Conservation (phyloP, 2,888 invertebrate species). For the Drosophila fungiperda region DNA sequence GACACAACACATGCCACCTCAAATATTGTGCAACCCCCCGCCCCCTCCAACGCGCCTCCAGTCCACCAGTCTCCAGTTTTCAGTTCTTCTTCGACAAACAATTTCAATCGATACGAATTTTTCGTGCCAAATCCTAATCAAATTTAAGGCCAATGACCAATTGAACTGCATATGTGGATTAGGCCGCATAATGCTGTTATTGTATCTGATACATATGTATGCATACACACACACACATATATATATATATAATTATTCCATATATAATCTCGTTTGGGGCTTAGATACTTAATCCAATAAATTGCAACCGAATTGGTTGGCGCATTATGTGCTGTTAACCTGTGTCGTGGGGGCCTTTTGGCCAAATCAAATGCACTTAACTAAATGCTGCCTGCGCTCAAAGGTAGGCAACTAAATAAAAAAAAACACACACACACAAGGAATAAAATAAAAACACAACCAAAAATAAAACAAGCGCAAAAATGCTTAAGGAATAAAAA, state of each 20-base stretch:
- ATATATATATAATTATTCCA: slow-evolving; percentile 7
- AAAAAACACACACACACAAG: neutral
- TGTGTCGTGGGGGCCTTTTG: slow-evolving; percentile 48
- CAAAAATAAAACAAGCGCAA: slow-evolving; percentile 9
- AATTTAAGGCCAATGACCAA: slow-evolving; percentile 58
- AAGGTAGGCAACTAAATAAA: slow-evolving; percentile 49
- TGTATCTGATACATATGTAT: slow-evolving; percentile 46
- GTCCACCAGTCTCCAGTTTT: too few species aligned
- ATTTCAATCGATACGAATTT: slow-evolving; percentile 42
- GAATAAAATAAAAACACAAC: neutral
- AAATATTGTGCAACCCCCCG: neutral
- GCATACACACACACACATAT: slow-evolving; percentile 1
- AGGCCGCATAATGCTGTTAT: slow-evolving; percentile 68
- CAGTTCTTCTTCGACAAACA: neutral
- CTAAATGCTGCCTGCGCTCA: slow-evolving; percentile 62
- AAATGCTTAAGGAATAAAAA: slow-evolving; percentile 33
- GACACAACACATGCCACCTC: slow-evolving; percentile 22
- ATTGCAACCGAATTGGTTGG: slow-evolving; percentile 54
- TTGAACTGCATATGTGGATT: slow-evolving; percentile 33
- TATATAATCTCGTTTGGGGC: slow-evolving; percentile 26
- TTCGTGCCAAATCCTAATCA: slow-evolving; percentile 45
- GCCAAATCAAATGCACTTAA: slow-evolving; percentile 77
- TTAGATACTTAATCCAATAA: slow-evolving; percentile 68
- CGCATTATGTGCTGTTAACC: slow-evolving; percentile 60
- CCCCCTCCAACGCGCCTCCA: too few species aligned